These are phyloP conservation scores for Nomada fucata DNA, from an alignment of 2,888 invertebrate genomes.

Conservation along the genomic window DNA sequence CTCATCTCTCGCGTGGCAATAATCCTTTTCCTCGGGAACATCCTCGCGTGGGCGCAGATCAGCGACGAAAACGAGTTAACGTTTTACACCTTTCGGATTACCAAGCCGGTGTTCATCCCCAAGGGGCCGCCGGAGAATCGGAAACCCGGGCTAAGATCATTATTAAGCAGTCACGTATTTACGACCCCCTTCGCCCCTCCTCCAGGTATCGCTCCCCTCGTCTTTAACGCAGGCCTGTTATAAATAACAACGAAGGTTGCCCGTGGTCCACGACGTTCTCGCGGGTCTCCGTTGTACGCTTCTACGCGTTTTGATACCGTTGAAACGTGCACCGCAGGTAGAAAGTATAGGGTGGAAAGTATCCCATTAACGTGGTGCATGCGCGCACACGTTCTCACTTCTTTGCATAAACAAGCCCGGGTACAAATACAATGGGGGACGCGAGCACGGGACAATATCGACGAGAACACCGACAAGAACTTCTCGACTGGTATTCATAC, in stretches of 20 bases:
- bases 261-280: background rate
- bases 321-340: slow-evolving; percentile 26
- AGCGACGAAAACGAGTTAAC: slow-evolving; percentile 17
- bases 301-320: slow-evolving; percentile 35
- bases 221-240: slow-evolving; percentile 65
- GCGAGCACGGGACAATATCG: slow-evolving; percentile 56
- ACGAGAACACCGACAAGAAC: slow-evolving; percentile 58
- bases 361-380: slow-evolving; percentile 39
- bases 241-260: slow-evolving; percentile 67
- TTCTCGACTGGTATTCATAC: slow-evolving; percentile 69
- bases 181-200: slow-evolving; percentile 30
- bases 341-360: slow-evolving; percentile 58
- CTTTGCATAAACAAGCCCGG: slow-evolving; percentile 26
- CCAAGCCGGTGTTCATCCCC: background rate
- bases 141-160: slow-evolving; percentile 52
- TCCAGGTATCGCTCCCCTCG: slow-evolving; percentile 67
- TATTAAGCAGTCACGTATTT: slow-evolving; percentile 62
- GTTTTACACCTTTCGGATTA: slow-evolving; percentile 15
- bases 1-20: background rate
- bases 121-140: slow-evolving; percentile 15
- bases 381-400: background rate
- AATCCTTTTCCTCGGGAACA: slow-evolving; percentile 11
- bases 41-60: slow-evolving; percentile 17
- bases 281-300: background rate
- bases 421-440: slow-evolving; percentile 49